These are phyloP conservation scores for Thymallus thymallus DNA, from an alignment of 2,113 vertebrate genomes.

Conservation along the genomic window DNA sequence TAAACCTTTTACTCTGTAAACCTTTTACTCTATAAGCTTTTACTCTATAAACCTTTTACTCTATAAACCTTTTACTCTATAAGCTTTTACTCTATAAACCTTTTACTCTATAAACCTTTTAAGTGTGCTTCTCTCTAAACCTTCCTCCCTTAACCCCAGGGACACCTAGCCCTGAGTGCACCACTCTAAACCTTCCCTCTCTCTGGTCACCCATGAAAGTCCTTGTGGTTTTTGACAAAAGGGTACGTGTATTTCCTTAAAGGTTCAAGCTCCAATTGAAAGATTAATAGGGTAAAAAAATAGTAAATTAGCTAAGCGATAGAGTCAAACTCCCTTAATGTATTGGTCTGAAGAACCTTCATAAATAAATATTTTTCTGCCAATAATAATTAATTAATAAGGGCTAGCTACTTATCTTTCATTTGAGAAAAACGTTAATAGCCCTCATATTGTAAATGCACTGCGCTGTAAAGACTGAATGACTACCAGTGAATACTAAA, in stretches of 20 bases:
- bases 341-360: constrained; percentile 6
- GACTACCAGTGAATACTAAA: not conserved
- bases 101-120: too few species aligned
- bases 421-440: not conserved
- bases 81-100: too few species aligned
- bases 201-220: too few species aligned
- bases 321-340: not conserved
- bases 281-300: constrained; percentile 9
- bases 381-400: not conserved
- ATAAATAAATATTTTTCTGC: constrained; percentile 2
- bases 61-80: too few species aligned
- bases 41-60: too few species aligned
- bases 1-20: too few species aligned
- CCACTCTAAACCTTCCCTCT: too few species aligned
- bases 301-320: not conserved
- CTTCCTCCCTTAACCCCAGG: too few species aligned
- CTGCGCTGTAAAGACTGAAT: not conserved
- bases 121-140: not conserved
- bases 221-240: too few species aligned
- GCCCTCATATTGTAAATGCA: not conserved
- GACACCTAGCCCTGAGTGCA: too few species aligned
- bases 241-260: not conserved
- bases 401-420: not conserved
- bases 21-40: too few species aligned
- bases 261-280: constrained; percentile 20